A percentile compares a stretch with the other conserved stretches of the same genome.
Conservation (phyloP, 1,140 invertebrate species). For the Monochamus saltuarius region DNA sequence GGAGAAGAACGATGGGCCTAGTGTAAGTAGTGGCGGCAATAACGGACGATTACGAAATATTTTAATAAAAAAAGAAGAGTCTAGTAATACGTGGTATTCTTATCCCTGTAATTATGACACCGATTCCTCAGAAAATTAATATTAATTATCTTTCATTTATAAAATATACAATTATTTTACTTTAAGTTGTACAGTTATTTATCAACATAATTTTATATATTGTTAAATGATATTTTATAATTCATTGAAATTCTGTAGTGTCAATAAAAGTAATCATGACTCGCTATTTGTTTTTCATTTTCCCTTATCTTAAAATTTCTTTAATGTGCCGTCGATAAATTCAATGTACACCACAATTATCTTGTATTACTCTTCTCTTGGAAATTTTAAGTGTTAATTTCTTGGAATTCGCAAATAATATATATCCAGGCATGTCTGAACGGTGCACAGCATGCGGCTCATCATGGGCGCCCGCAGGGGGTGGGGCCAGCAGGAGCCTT, state of each 20-base stretch:
- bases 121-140: constrained; percentile 5
- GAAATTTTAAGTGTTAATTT: too few species aligned
- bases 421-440: too few species aligned
- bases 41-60: constrained; percentile 20
- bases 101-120: constrained; percentile 6
- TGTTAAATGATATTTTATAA: constrained; percentile 14
- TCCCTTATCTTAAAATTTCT: too few species aligned
- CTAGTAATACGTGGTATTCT: constrained; percentile 29
- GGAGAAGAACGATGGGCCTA: constrained; percentile 9
- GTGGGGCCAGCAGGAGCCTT: too few species aligned
- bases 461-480: too few species aligned
- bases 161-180: constrained; percentile 4
- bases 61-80: constrained; percentile 29
- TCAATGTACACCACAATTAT: too few species aligned
- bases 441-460: too few species aligned
- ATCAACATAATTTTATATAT: constrained; percentile 19
- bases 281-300: too few species aligned
- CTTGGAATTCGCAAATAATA: too few species aligned
- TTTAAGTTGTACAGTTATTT: constrained; percentile 23
- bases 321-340: too few species aligned
- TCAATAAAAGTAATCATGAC: background rate
- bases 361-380: too few species aligned
- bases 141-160: background rate
- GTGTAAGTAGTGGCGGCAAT: background rate
- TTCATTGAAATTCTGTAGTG: constrained; percentile 9